Evolutionary conservation across 2,113 vertebrate species (phyloP).

Genomic region (Eira barbara): DNA sequence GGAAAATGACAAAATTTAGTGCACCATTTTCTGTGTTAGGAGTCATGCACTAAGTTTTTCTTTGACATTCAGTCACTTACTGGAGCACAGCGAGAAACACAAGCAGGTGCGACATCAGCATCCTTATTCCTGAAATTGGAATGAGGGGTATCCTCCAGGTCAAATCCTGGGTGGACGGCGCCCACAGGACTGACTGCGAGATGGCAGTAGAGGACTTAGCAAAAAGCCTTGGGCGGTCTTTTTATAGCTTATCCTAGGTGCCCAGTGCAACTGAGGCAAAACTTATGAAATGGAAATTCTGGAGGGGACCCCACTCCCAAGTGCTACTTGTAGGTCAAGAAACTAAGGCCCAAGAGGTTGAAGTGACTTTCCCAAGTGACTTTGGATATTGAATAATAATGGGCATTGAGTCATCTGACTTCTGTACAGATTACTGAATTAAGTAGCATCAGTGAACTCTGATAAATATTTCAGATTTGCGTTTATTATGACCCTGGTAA

Average conservation of each 20-base stretch:
- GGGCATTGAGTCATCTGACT: background rate
- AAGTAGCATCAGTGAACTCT: background rate
- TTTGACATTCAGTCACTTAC: constrained; percentile 51
- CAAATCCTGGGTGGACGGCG: rapidly evolving
- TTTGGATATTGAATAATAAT: background rate
- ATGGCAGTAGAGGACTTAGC: background rate
- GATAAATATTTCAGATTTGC: background rate
- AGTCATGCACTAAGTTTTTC: constrained; percentile 63
- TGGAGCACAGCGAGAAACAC: constrained; percentile 41
- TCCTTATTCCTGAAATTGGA: background rate
- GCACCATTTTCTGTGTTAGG: constrained; percentile 62
- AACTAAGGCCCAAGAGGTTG: background rate
- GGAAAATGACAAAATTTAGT: constrained; percentile 74
- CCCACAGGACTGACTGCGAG: background rate
- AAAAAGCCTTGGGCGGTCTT: background rate
- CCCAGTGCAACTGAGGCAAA: background rate
- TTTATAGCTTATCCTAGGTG: background rate
- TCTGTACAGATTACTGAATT: background rate
- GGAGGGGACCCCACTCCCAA: background rate
- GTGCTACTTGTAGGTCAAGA: background rate
- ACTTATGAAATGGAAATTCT: background rate
- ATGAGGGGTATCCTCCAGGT: background rate
- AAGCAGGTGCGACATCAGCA: background rate
- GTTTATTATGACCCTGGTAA: background rate
- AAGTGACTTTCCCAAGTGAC: background rate